A percentile compares a stretch with the other conserved stretches of the same genome.
Evolutionary conservation across 2,797 vertebrate genomes (phyloP).

Genomic region (Vultur gryphus): DNA sequence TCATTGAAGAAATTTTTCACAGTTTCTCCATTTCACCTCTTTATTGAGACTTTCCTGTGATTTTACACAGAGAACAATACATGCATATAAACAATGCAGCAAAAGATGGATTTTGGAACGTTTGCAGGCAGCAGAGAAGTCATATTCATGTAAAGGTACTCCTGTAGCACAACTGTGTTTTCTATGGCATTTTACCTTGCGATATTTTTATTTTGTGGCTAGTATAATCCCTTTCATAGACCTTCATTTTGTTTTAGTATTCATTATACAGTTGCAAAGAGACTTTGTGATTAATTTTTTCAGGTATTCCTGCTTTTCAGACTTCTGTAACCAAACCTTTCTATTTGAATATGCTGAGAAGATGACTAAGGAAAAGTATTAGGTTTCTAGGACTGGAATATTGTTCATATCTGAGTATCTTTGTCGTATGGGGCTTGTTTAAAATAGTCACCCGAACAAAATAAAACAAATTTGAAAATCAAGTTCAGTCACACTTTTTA

Average conservation of each 20-base stretch:
- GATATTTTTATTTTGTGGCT: neutral
- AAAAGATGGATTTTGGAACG: conserved; percentile 1
- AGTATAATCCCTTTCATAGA: neutral
- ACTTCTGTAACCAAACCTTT: neutral
- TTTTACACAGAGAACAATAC: neutral
- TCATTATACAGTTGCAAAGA: neutral
- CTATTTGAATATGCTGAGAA: neutral
- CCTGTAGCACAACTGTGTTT: neutral
- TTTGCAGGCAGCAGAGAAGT: neutral
- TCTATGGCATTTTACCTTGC: neutral
- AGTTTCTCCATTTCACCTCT: conserved; percentile 21
- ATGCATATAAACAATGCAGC: neutral
- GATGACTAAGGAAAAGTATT: neutral
- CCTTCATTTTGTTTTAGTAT: neutral
- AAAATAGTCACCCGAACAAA: neutral
- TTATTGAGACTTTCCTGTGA: conserved; percentile 11
- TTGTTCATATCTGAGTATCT: neutral
- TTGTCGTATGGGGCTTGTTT: neutral
- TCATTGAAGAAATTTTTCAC: neutral
- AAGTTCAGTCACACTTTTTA: neutral
- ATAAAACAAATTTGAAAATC: neutral
- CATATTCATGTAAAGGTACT: neutral
- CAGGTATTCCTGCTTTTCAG: neutral
- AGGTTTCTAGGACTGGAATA: neutral
- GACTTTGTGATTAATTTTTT: neutral